These are phyloP conservation scores for Ophraella communa DNA, from an alignment of 2,888 invertebrate species.

Conservation along the genomic window DNA sequence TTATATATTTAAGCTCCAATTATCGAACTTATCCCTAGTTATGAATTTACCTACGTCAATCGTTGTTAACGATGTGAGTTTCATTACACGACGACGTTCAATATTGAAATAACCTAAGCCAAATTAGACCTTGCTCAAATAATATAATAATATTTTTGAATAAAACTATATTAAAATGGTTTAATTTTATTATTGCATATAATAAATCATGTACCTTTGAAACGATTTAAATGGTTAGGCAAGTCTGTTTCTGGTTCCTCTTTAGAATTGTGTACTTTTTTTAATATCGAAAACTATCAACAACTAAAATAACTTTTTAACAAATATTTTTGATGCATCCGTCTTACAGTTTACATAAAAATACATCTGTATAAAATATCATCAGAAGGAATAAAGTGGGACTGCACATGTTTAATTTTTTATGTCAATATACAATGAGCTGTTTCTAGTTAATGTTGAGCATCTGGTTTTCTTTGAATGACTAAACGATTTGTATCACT, in stretches of 20 bases:
- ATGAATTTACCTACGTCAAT: background rate
- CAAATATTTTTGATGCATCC: background rate
- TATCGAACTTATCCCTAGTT: background rate
- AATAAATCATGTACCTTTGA: no score
- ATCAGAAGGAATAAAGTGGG: background rate
- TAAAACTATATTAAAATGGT: no score
- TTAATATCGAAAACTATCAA: background rate
- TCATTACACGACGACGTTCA: no score
- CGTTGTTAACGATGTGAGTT: background rate
- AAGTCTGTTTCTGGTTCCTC: no score
- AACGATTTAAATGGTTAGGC: no score
- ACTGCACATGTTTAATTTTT: slow-evolving; percentile 2
- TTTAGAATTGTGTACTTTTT: no score
- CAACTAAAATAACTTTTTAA: background rate
- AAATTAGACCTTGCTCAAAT: no score
- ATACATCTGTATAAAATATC: slow-evolving; percentile 9
- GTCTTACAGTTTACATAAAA: background rate
- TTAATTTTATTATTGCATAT: no score
- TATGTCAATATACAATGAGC: slow-evolving; percentile 7
- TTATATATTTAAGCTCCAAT: background rate
- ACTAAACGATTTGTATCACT: slow-evolving; percentile 5
- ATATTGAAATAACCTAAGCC: no score
- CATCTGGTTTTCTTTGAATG: slow-evolving; percentile 5
- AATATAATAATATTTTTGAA: no score
- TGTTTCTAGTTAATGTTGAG: slow-evolving; percentile 5